Evolutionary conservation across 1,140 invertebrate species (phyloP).

Genomic region (Drosophila pachea): DNA sequence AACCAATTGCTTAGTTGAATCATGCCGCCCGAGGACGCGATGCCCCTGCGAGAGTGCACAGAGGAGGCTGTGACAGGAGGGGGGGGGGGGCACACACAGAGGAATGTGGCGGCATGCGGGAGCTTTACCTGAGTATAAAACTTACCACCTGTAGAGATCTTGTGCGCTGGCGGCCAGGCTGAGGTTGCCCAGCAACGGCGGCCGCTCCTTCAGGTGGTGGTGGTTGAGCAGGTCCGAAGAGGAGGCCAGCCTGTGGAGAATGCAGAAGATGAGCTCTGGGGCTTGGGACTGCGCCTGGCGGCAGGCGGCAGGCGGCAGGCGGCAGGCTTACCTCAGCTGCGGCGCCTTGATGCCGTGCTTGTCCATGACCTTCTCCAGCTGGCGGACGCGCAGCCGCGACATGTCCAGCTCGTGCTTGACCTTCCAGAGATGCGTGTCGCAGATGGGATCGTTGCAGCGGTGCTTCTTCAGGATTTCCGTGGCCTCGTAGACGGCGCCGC

Average conservation of each 20-base stretch:
- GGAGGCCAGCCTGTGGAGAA: conserved; percentile 68
- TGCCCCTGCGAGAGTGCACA: too few species aligned
- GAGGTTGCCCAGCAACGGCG: conserved; percentile 74
- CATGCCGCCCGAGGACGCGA: neutral
- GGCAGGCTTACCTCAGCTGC: conserved; percentile 80
- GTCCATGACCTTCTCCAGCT: conserved; percentile 91
- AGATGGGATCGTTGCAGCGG: conserved; percentile 89
- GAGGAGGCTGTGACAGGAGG: too few species aligned
- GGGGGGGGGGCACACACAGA: too few species aligned
- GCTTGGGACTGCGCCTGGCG: neutral
- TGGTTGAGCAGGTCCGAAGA: conserved; percentile 78
- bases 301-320: neutral
- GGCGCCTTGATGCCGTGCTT: conserved; percentile 88
- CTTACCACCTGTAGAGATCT: conserved; percentile 80
- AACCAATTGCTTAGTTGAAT: conserved; percentile 73
- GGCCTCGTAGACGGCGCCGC: conserved; percentile 93
- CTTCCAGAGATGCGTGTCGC: conserved; percentile 91
- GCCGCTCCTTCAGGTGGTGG: conserved; percentile 75
- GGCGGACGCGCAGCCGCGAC: conserved; percentile 88
- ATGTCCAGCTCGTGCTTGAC: conserved; percentile 93
- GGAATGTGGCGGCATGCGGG: conserved; percentile 19
- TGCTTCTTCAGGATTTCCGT: conserved; percentile 81
- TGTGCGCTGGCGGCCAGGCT: conserved; percentile 79
- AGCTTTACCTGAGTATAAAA: conserved; percentile 53
- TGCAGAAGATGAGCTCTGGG: neutral